Evolutionary conservation across 37 sponge, comb jelly and placozoan genomes (phyloP), one percentile per base, ranked within the genome.

Genomic region (Crambe crambe): DNA sequence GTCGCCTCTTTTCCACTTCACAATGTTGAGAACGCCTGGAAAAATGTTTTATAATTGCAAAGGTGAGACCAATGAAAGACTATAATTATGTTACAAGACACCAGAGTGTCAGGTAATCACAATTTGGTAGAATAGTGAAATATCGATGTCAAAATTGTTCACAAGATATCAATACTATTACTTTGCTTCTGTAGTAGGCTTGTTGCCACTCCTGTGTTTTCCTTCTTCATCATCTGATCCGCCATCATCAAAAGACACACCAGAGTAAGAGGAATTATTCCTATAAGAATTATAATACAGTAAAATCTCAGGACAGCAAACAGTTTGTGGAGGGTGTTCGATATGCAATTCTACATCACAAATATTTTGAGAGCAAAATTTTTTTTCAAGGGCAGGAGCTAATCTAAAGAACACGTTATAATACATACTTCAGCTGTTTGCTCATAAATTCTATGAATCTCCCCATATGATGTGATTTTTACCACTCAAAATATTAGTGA

Each of bases 1-100:
- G 38, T 18, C 96, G 70, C 34, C 90, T 41, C 85, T 95, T 95
- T 75, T 95, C 96, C 31, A 95, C 92, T n/a, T 91, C 96, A 76
- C 92, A 91, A 47, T 95, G 96, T 68, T 91, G 89, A 42, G 74
- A 88, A 6, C 78, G 78, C 72, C 83, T 78, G 66, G 0, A 25
- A 31, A 6, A 23, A n/a, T n/a, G n/a, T n/a, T n/a, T n/a, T n/a
- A n/a, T n/a, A n/a, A n/a, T 54, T 47, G 51, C 51, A 47, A 6
- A 47, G 6, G 10, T 47, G 51, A 47, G 10, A 6, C 51, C 51
- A 47, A 6, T 47, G 51, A 47, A 6, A 47, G 10, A 47, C 51
- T 15, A 47, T 47, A 47, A 15, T 12, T 12, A 15, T 6, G 6
- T 6, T 47, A 47, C 12, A 15, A 47, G 12, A 47, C 51, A 47